A percentile compares a stretch with the other conserved stretches of the same genome.
phyloP scores from a whole-genome alignment of 2,888 invertebrate genomes.

The Phaedon cochleariae region DNA sequence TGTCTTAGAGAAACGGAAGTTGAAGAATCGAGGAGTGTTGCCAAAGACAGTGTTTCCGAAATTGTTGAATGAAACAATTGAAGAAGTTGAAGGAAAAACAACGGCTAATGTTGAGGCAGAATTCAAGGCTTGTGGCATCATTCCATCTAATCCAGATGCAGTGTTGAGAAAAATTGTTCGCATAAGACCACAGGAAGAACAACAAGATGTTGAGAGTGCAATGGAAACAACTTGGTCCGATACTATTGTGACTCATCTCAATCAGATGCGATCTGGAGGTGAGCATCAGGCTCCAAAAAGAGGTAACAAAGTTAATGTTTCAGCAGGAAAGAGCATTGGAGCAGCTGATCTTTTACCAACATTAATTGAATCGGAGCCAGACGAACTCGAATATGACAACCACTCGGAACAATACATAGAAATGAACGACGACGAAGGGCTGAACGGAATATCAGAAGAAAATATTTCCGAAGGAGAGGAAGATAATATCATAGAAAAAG shows the following conservation, averaged over 20 bases:
- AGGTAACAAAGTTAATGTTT: too few species aligned
- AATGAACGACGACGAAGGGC: background rate
- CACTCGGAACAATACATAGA: background rate
- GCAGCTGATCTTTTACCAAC: too few species aligned
- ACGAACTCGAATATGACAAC: too few species aligned
- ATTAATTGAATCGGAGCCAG: too few species aligned
- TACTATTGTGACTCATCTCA: too few species aligned
- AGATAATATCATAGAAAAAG: background rate
- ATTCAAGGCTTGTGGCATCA: too few species aligned
- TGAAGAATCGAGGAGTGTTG: conserved; percentile 29
- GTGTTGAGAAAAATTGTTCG: too few species aligned
- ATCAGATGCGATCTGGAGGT: background rate
- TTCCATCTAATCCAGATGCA: too few species aligned
- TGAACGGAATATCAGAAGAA: too few species aligned
- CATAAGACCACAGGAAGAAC: background rate
- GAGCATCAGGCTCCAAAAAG: too few species aligned
- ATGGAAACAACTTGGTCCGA: too few species aligned
- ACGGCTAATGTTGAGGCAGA: background rate
- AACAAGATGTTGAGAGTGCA: background rate
- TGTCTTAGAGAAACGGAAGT: conserved; percentile 39
- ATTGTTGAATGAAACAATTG: conserved; percentile 31
- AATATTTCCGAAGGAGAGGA: background rate
- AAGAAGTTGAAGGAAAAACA: conserved; percentile 12
- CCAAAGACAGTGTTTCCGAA: conserved; percentile 21
- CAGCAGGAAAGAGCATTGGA: too few species aligned